Percentiles rank a stretch among this genome's conserved stretches.
Conservation (phyloP, 2,113 vertebrate genomes). For the Hiodon alosoides region DNA sequence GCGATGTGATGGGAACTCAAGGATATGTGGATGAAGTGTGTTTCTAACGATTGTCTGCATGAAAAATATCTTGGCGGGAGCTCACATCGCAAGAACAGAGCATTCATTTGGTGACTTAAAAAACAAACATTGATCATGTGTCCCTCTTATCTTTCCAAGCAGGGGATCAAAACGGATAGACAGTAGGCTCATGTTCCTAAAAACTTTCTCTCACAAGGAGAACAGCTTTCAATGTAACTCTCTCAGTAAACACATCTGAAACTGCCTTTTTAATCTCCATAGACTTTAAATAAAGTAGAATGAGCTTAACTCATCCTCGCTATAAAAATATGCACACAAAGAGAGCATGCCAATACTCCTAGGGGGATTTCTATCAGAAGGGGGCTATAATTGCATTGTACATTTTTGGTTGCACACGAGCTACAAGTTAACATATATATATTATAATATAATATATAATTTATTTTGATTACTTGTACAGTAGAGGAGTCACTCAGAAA, state of each 20-base stretch:
- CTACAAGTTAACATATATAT: too few species aligned
- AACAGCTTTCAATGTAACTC: constrained; percentile 61
- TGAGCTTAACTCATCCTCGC: constrained; percentile 52
- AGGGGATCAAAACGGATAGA: constrained; percentile 56
- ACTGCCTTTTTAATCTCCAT: constrained; percentile 69
- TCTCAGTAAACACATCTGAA: constrained; percentile 66
- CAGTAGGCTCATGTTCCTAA: constrained; percentile 49
- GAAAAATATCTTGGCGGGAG: constrained; percentile 9
- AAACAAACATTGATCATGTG: constrained; percentile 22
- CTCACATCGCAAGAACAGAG: constrained; percentile 2
- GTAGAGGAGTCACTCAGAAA: constrained; percentile 52
- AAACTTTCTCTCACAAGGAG: constrained; percentile 44
- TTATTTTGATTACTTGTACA: constrained; percentile 67
- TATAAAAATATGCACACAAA: constrained; percentile 57
- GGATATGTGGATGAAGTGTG: too few species aligned
- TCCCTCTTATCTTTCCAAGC: constrained; percentile 62
- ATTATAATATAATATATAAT: too few species aligned
- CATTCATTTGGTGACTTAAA: constrained; percentile 15
- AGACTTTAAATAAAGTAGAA: constrained; percentile 69
- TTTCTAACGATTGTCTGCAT: constrained; percentile 11
- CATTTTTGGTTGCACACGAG: constrained; percentile 60
- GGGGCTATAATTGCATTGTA: constrained; percentile 50
- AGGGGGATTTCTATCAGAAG: constrained; percentile 63
- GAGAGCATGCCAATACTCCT: constrained; percentile 57
- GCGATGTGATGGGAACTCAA: too few species aligned